These are phyloP conservation scores for Suncus etruscus DNA, from an alignment of 2,113 vertebrate species.

Conservation along the genomic window DNA sequence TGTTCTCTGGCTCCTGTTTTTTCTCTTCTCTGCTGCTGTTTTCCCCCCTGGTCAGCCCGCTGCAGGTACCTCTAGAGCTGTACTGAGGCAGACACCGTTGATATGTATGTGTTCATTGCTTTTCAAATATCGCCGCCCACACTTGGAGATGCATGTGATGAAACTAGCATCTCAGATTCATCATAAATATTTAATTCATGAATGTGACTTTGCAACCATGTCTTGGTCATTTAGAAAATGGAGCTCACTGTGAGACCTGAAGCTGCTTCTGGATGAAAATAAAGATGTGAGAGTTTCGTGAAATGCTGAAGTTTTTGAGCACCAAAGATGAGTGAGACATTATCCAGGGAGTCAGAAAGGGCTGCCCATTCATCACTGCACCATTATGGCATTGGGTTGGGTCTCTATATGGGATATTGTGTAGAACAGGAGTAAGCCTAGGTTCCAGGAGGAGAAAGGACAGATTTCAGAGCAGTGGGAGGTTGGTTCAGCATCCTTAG, in stretches of 20 bases:
- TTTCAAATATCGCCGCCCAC: background rate
- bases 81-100: background rate
- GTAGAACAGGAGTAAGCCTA: background rate
- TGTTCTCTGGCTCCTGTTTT: background rate
- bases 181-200: constrained; percentile 75
- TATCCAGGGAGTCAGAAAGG: background rate
- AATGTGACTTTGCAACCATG: constrained; percentile 62
- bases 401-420: background rate
- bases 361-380: background rate
- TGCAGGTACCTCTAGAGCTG: rapidly evolving
- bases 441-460: background rate
- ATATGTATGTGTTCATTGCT: background rate
- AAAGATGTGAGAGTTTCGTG: background rate
- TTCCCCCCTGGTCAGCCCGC: rapidly evolving
- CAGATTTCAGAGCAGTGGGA: background rate
- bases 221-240: constrained; percentile 69
- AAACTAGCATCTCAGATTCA: constrained; percentile 67
- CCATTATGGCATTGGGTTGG: background rate
- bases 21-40: background rate
- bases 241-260: background rate
- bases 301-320: background rate
- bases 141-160: constrained; percentile 60
- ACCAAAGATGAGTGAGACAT: background rate
- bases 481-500: background rate
- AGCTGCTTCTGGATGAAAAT: background rate